A percentile compares a stretch with the other conserved stretches of the same genome.
phyloP scores from a whole-genome alignment of 1,140 invertebrate species.

The Calliopsis andreniformis region DNA sequence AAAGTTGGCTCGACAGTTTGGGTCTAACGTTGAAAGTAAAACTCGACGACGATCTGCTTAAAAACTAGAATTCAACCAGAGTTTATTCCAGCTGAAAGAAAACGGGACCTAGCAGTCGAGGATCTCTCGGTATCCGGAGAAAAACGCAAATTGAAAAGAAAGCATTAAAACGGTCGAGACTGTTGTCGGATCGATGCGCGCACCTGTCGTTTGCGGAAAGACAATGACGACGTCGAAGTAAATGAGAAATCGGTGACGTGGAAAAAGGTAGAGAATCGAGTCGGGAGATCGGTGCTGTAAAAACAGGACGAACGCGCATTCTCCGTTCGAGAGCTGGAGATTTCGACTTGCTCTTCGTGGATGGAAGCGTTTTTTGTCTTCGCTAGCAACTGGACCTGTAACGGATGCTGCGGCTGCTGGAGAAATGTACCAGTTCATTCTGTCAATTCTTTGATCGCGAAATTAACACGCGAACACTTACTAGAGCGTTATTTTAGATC shows the following conservation, averaged over 20 bases:
- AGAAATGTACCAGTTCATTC: background rate
- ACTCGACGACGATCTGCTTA: too few species aligned
- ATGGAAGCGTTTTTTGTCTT: constrained; percentile 48
- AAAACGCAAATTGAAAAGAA: constrained; percentile 11
- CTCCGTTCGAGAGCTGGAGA: constrained; percentile 28
- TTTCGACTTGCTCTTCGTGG: constrained; percentile 31
- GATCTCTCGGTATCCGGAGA: background rate
- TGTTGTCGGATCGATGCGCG: background rate
- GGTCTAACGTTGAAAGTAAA: too few species aligned
- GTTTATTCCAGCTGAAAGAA: background rate
- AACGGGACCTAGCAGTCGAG: background rate
- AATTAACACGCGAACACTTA: too few species aligned
- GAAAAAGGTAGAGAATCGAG: background rate
- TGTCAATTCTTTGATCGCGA: background rate
- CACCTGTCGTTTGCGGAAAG: constrained; percentile 31
- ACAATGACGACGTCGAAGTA: constrained; percentile 7
- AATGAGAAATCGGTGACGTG: constrained; percentile 47
- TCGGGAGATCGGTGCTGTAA: constrained; percentile 8
- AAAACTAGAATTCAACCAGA: background rate
- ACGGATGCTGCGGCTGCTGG: constrained; percentile 41
- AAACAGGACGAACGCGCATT: constrained; percentile 40
- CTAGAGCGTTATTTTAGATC: too few species aligned
- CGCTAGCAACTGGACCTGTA: constrained; percentile 58
- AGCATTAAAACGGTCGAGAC: constrained; percentile 2
- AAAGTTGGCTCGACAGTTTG: too few species aligned